Evolutionary conservation across 2,888 invertebrate species (phyloP).

Genomic region (Chrysolina americana): DNA sequence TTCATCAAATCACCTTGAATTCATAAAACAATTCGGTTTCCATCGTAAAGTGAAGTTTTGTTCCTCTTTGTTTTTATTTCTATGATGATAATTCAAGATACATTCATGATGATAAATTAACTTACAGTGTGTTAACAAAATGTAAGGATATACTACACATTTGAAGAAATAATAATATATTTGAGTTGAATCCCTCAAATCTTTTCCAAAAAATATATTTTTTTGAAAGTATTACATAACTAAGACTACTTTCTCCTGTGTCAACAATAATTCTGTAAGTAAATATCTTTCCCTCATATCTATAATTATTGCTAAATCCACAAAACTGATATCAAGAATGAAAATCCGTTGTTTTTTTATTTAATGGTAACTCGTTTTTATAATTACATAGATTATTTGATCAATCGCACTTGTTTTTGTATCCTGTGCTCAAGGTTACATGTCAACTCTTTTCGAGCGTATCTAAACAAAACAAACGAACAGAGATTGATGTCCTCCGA

Average conservation of each 20-base stretch:
- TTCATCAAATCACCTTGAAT: no score
- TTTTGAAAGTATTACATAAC: neutral
- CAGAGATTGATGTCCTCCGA: conserved; percentile 5
- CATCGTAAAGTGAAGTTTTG: no score
- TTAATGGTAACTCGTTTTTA: neutral
- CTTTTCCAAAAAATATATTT: no score
- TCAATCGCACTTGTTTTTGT: neutral
- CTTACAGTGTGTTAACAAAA: no score
- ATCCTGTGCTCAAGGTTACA: conserved; percentile 7
- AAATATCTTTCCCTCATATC: neutral
- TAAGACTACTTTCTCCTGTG: neutral
- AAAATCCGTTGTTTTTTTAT: conserved; percentile 17
- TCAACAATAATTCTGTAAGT: conserved; percentile 8
- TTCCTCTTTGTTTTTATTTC: no score
- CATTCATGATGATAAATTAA: no score
- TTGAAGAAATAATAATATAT: no score
- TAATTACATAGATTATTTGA: neutral
- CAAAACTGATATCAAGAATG: conserved; percentile 42
- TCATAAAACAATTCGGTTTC: no score
- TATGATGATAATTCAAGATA: no score
- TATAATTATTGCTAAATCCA: conserved; percentile 50
- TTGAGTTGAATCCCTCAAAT: no score
- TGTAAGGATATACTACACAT: no score
- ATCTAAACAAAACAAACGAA: conserved; percentile 8
- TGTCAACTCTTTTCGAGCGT: neutral